Evolutionary conservation across 2,113 vertebrate genomes (phyloP).

Genomic region (Lucifuga dentata): DNA sequence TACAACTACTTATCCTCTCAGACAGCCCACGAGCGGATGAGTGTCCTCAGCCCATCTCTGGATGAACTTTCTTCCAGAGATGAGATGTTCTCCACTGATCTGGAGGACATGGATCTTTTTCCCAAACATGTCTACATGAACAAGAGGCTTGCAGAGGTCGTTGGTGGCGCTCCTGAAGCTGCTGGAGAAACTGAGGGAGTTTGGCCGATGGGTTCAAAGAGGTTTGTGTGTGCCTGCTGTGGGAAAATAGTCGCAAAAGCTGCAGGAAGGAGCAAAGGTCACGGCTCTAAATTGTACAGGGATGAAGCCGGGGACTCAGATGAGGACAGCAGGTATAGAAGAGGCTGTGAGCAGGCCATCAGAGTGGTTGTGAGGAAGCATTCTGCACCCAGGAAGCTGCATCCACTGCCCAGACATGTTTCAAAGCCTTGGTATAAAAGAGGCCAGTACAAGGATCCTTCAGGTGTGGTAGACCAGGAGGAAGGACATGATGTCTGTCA

Average conservation of each 20-base stretch:
- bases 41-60: constrained; percentile 82
- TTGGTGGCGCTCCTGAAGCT: not conserved
- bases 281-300: constrained; percentile 40
- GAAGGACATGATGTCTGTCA: constrained; percentile 22
- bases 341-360: constrained; percentile 49
- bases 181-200: constrained; percentile 6
- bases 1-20: constrained; percentile 77
- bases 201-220: constrained; percentile 58
- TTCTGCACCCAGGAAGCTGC: constrained; percentile 52
- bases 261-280: constrained; percentile 33
- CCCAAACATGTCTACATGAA: constrained; percentile 62
- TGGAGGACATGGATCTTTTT: constrained; percentile 79
- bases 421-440: constrained; percentile 62
- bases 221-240: constrained; percentile 74
- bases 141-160: constrained; percentile 22
- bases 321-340: constrained; percentile 56
- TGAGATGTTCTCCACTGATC: constrained; percentile 83
- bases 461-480: constrained; percentile 9
- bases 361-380: constrained; percentile 66
- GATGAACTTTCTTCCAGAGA: constrained; percentile 84
- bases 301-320: constrained; percentile 71
- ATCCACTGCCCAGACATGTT: constrained; percentile 34
- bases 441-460: constrained; percentile 44
- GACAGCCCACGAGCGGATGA: constrained; percentile 76
- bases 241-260: constrained; percentile 71